Conservation (phyloP, 2,888 invertebrate genomes). For the Eurytoma californica region DNA sequence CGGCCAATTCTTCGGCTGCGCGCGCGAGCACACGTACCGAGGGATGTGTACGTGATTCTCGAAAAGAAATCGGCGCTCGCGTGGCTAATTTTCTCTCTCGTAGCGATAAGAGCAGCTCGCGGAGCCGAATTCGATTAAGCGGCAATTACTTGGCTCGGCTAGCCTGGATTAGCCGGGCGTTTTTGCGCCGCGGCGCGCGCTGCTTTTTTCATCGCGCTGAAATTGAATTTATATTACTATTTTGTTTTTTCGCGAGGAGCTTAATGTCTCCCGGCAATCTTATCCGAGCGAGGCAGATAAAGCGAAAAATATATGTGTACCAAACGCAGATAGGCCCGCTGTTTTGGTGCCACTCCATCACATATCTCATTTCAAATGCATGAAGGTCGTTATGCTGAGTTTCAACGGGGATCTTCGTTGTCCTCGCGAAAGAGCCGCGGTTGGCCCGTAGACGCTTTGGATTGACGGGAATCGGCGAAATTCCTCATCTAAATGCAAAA, state of each 20-base stretch:
- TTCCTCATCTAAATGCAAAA: not conserved
- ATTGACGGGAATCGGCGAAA: too few species aligned
- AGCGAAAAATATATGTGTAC: not conserved
- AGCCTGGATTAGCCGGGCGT: not conserved
- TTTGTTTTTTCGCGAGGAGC: slow-evolving; percentile 2
- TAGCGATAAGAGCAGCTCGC: not conserved
- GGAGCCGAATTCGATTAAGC: slow-evolving; percentile 23
- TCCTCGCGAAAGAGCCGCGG: too few species aligned
- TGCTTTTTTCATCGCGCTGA: not conserved
- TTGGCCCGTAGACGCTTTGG: too few species aligned
- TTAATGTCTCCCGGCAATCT: not conserved
- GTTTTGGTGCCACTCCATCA: not conserved
- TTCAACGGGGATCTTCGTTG: not conserved
- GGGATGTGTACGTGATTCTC: too few species aligned
- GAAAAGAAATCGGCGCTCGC: not conserved
- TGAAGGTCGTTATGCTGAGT: not conserved
- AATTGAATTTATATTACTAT: slow-evolving; percentile 40
- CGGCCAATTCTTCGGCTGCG: not conserved
- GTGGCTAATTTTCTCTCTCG: too few species aligned
- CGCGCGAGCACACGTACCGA: too few species aligned
- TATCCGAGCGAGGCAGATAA: not conserved
- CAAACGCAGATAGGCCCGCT: not conserved
- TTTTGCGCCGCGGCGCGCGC: not conserved
- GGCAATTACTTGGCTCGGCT: slow-evolving; percentile 28
- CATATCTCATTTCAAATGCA: slow-evolving; percentile 16